These are phyloP conservation scores for Adelges cooleyi DNA, from an alignment of 1,140 invertebrate genomes.

Conservation along the genomic window DNA sequence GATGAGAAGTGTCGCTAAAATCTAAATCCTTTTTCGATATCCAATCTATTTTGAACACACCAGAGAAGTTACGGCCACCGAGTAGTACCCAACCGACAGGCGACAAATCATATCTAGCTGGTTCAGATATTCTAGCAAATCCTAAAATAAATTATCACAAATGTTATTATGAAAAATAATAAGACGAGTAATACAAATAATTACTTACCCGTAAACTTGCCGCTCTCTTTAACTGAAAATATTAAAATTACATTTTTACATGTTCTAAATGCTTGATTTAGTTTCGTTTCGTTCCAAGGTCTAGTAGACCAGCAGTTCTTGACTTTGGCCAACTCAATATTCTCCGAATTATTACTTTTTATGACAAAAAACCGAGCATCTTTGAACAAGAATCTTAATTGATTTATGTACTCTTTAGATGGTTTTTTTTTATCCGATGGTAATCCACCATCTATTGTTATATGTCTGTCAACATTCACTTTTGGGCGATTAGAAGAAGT, in stretches of 20 bases:
- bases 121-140: conserved; percentile 76
- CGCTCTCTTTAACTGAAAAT: conserved; percentile 96
- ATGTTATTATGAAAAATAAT: no score
- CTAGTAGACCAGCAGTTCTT: conserved; percentile 97
- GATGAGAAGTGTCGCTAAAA: conserved; percentile 81
- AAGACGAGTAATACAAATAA: not conserved
- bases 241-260: conserved; percentile 88
- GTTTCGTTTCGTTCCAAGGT: conserved; percentile 90
- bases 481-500: conserved; percentile 60
- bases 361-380: conserved; percentile 94
- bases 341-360: conserved; percentile 96
- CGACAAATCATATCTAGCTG: conserved; percentile 77
- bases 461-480: conserved; percentile 43
- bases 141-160: conserved; percentile 44
- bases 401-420: conserved; percentile 72
- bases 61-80: conserved; percentile 81
- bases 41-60: conserved; percentile 94
- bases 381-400: conserved; percentile 87
- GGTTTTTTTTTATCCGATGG: conserved; percentile 42
- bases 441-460: conserved; percentile 32
- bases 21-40: conserved; percentile 88
- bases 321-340: conserved; percentile 84
- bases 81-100: conserved; percentile 89
- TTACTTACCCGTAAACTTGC: conserved; percentile 55
- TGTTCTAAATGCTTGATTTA: conserved; percentile 87